Base-by-base conservation (phyloP, 2,797 vertebrate genomes). In the Apogon hyalosoma region DNA sequence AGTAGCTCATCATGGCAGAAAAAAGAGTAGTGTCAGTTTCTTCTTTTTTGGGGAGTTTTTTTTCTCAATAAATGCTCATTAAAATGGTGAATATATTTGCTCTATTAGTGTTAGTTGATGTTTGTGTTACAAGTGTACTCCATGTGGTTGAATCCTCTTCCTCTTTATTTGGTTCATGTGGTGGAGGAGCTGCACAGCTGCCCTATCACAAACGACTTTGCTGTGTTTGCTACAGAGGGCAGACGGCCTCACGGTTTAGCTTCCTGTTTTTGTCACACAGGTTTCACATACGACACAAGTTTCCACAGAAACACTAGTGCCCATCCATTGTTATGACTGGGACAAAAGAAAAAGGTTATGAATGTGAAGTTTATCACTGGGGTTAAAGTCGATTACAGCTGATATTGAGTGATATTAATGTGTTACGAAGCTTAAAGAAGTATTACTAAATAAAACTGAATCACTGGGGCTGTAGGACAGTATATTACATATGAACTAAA, bases 231-330 rank as follows among this genome's bases (percentile, higher is more conserved):
- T 58, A 19, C 36, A 43, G 51, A 83, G 46, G 63, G 57, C 72
- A 80, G 19, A 70, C 16, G 56, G 45, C 7, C 62, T 73, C 73
- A 50, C 19, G 13, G 59, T 64, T 11, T 63, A n/a, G 69, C 84
- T 91, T 90, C 86, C 85, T 92, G 88, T 90, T 90, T 85, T 87
- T 75, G 76, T 82, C 60, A 60, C 28, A 15, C 36, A 10, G 53
- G 57, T 41, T 58, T 75, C 46, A 61, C 63, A 28, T 28, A 54
- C 8, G 6, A 39, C n/a, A 14, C 11, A 2, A 10, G 33, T 69
- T 82, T 74, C 72, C 55, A 40, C 77, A 63, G 74, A 75, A 71
- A 69, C 43, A 3, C 0, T 33, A 16, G 24, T 55, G 18, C 16
- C 50, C 11, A 3, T 31, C 4, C 7, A n/a, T 72, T 52, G n/a